A percentile compares a stretch with the other conserved stretches of the same genome.
phyloP scores from a whole-genome alignment of 2,797 vertebrate genomes.

The Pseudocheirus occidentalis region DNA sequence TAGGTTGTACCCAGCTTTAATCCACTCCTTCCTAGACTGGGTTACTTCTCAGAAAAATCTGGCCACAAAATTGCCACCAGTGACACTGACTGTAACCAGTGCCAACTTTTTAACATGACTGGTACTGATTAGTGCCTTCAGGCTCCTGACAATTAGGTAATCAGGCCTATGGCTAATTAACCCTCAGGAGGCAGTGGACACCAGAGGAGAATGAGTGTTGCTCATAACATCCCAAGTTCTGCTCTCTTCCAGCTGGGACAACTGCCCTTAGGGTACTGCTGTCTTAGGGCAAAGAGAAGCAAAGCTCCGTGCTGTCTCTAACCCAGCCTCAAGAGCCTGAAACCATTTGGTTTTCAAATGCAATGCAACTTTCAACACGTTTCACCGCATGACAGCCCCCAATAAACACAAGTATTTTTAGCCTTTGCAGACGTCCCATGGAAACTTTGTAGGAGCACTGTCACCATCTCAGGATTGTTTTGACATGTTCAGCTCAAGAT shows the following conservation, averaged over 20 bases:
- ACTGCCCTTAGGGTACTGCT: not conserved
- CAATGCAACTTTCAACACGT: constrained; percentile 41
- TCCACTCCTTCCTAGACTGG: constrained; percentile 41
- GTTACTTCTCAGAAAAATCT: constrained; percentile 48
- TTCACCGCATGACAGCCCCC: constrained; percentile 64
- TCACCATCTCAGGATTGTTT: constrained; percentile 65
- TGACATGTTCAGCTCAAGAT: constrained; percentile 54
- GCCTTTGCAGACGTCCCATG: constrained; percentile 40
- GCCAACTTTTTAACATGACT: not conserved
- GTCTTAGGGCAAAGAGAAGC: constrained; percentile 32
- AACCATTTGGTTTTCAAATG: constrained; percentile 59
- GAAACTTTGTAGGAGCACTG: constrained; percentile 56
- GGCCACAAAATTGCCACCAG: constrained; percentile 17
- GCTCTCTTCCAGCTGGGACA: constrained; percentile 48
- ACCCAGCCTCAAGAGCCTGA: constrained; percentile 63
- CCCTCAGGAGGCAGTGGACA: not conserved
- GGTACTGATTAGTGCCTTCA: constrained; percentile 18
- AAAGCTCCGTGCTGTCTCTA: constrained; percentile 49
- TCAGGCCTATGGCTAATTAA: not conserved
- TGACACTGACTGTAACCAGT: not conserved
- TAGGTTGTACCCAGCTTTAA: constrained; percentile 48
- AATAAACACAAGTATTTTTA: constrained; percentile 62
- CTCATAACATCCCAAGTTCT: constrained; percentile 52
- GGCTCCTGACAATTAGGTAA: not conserved
- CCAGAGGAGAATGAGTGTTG: constrained; percentile 16